Evolutionary conservation across 2,888 invertebrate genomes (phyloP), one percentile per base, ranked within the genome.

Genomic region (Dermolepida albohirtum): DNA sequence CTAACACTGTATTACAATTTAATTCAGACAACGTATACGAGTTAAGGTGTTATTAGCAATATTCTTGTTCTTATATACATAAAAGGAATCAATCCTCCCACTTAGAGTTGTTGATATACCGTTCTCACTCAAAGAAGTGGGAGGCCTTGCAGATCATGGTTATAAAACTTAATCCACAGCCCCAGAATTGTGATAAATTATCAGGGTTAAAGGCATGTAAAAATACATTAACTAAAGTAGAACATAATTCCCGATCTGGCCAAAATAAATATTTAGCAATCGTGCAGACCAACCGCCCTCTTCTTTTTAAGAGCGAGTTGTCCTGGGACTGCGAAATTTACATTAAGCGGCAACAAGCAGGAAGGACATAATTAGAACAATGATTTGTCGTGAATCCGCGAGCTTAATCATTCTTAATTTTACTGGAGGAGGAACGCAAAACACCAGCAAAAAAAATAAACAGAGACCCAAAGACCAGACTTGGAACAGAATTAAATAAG

Each of bases 401-500:
- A 64, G 14, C 43, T 52, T 64, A 64, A 52, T 52, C 41, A 44
- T 64, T 44, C 64, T 41, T 64, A 52, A 64, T 52, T 64, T 52
- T 63, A 50, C 50, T 10, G 4, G 8, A 34, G 4, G 14, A 47
- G 4, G 16, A 47, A 47, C 14, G 16, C 22, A 64, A 47, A 47
- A 12, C 10, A 16, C 5, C 22, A 49, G 49, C 17, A 40, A 57
- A 41, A 64, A 63, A 55, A 67, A 73, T 70, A 70, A 66, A 69
- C 64, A 70, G 70, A 68, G 67, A 73, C 71, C 72, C 67, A 72
- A 71, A 71, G 69, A 71, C 71, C n/a, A 70, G 63, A 71, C 70
- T 70, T 66, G 65, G 55, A 41, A 55, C 16, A 40, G n/a, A 55
- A 62, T 62, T 47, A 62, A 62, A 47, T 34, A 47, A 62, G 41